Evolutionary conservation across 2,797 vertebrate genomes (phyloP).

Genomic region (Arctocebus calabarensis): DNA sequence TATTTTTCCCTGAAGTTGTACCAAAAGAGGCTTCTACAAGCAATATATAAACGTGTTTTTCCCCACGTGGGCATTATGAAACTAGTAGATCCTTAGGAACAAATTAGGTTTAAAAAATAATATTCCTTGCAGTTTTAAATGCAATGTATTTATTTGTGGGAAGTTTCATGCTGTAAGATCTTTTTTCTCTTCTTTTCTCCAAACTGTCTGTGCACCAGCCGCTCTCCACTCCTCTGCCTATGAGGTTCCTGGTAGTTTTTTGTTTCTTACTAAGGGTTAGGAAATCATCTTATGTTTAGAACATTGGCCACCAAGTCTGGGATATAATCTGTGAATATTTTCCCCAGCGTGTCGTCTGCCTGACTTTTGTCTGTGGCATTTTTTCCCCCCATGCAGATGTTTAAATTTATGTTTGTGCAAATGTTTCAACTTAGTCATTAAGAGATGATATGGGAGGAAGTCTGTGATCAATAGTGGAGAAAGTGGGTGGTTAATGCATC

Average conservation of each 20-base stretch:
- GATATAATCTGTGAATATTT: background rate
- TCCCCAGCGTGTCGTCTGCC: background rate
- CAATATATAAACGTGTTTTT: background rate
- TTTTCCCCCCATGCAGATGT: background rate
- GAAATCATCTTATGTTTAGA: background rate
- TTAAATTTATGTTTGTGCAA: background rate
- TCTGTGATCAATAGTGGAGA: background rate
- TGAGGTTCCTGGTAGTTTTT: background rate
- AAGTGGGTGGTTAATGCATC: background rate
- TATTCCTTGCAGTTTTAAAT: constrained; percentile 4
- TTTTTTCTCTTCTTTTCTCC: background rate
- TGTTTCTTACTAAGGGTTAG: background rate
- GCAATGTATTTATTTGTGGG: background rate
- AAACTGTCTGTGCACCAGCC: background rate
- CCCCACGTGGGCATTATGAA: background rate
- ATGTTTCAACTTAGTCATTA: background rate
- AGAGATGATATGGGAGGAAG: background rate
- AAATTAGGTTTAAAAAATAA: constrained; percentile 3
- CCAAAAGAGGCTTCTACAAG: background rate
- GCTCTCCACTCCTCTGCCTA: background rate
- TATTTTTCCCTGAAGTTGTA: background rate
- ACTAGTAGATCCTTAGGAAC: constrained; percentile 24
- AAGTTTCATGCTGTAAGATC: background rate
- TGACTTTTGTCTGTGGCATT: background rate
- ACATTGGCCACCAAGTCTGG: background rate